Evolutionary conservation across 2,113 vertebrate species (phyloP).

Genomic region (Delphinus delphis): DNA sequence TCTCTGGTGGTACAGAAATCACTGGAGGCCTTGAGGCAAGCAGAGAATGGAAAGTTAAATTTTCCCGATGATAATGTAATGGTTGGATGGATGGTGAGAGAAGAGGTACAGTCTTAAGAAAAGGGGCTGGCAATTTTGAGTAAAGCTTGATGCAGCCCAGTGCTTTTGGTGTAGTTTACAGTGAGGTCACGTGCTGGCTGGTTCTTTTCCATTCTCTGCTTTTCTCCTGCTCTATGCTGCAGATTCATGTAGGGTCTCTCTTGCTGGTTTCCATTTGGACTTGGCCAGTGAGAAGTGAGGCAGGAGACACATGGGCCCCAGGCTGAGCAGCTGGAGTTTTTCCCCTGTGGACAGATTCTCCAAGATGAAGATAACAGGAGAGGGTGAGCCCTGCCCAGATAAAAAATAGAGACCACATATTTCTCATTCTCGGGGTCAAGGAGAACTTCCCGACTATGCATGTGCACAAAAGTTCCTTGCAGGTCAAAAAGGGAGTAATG

Average conservation of each 20-base stretch:
- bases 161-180: not conserved
- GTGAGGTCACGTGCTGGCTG: not conserved
- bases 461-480: too few species aligned
- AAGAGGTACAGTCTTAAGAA: not conserved
- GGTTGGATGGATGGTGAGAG: not conserved
- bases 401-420: too few species aligned
- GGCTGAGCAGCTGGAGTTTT: too few species aligned
- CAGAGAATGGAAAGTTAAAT: not conserved
- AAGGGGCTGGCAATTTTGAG: not conserved
- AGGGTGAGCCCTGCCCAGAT: too few species aligned
- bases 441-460: too few species aligned
- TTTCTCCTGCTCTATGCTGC: not conserved
- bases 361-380: too few species aligned
- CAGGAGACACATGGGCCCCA: too few species aligned
- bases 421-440: too few species aligned
- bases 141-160: not conserved
- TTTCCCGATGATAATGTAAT: not conserved
- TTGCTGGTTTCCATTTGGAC: not conserved
- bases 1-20: not conserved
- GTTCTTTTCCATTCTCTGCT: not conserved
- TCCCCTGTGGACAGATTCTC: too few species aligned
- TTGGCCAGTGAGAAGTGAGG: not conserved
- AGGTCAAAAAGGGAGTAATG: too few species aligned
- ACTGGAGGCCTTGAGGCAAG: not conserved
- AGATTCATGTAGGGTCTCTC: not conserved